phyloP scores from a whole-genome alignment of 2,797 vertebrate genomes.

The Premnoplex brunnescens region DNA sequence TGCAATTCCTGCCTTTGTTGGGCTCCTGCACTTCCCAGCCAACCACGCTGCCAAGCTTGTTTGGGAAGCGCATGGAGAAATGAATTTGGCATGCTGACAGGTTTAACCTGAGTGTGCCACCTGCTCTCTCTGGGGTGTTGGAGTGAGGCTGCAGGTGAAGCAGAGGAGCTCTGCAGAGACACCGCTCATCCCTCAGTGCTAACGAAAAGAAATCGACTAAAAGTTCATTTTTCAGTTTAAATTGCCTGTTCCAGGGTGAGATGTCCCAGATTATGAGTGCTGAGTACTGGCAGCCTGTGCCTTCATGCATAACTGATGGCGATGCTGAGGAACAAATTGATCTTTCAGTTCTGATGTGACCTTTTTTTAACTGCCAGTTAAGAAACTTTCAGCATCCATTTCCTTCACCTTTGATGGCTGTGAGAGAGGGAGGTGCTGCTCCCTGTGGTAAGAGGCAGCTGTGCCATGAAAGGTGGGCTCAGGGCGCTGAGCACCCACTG shows the following conservation, averaged over 20 bases:
- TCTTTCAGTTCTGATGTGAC: constrained; percentile 52
- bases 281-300: not conserved
- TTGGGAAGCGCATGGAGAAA: not conserved
- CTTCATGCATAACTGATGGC: constrained; percentile 39
- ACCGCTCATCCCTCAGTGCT: not conserved
- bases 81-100: not conserved
- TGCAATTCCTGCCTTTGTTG: not conserved
- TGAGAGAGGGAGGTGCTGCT: not conserved
- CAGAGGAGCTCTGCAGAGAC: not conserved
- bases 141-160: not conserved
- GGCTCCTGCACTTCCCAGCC: not conserved
- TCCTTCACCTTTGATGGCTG: not conserved
- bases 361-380: not conserved
- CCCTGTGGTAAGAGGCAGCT: accelerated
- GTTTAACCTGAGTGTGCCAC: not conserved
- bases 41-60: accelerated
- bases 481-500: accelerated
- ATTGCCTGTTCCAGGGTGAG: constrained; percentile 47
- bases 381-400: not conserved
- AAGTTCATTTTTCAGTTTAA: constrained; percentile 64
- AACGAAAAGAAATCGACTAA: not conserved
- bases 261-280: constrained; percentile 25
- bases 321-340: constrained; percentile 12
- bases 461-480: accelerated
- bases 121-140: not conserved